A percentile compares a stretch with the other conserved stretches of the same genome.
Evolutionary conservation across 2,113 vertebrate genomes (phyloP).

Genomic region (Datnioides undecimradiatus): DNA sequence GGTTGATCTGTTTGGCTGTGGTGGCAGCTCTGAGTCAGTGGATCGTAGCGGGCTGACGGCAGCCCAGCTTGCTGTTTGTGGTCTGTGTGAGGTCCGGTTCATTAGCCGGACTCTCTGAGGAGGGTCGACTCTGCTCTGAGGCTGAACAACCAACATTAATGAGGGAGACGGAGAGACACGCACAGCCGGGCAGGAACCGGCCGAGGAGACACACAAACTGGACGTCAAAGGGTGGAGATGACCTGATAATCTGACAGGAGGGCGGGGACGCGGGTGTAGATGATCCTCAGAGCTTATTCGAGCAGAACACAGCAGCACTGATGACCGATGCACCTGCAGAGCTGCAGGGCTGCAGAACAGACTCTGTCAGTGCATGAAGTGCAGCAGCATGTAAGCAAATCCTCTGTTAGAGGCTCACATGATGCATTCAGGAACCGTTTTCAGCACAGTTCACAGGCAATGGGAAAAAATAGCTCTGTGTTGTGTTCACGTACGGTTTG

Average conservation of each 20-base stretch:
- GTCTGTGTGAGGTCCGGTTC: slow-evolving; percentile 54
- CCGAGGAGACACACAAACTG: not conserved
- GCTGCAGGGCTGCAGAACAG: not conserved
- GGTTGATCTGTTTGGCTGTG: not conserved
- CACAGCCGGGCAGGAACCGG: not conserved
- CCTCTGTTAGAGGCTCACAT: too few species aligned
- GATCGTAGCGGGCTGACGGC: not conserved
- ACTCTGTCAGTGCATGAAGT: not conserved
- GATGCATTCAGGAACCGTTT: not conserved
- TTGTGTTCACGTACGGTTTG: too few species aligned
- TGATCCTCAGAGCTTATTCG: not conserved
- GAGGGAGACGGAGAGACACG: slow-evolving; percentile 7
- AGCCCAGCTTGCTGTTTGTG: slow-evolving; percentile 40
- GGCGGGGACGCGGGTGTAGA: too few species aligned
- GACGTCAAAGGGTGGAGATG: not conserved
- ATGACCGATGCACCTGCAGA: not conserved
- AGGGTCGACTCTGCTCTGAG: not conserved
- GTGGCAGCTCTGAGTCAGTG: not conserved
- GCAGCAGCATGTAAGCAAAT: too few species aligned
- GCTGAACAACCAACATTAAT: not conserved
- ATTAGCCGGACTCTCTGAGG: slow-evolving; percentile 16
- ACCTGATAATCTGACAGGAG: not conserved
- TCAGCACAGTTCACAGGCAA: too few species aligned
- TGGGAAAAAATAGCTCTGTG: too few species aligned
- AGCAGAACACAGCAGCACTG: too few species aligned